phyloP scores from a whole-genome alignment of 1,140 invertebrate species.

The Archivesica marissinica region DNA sequence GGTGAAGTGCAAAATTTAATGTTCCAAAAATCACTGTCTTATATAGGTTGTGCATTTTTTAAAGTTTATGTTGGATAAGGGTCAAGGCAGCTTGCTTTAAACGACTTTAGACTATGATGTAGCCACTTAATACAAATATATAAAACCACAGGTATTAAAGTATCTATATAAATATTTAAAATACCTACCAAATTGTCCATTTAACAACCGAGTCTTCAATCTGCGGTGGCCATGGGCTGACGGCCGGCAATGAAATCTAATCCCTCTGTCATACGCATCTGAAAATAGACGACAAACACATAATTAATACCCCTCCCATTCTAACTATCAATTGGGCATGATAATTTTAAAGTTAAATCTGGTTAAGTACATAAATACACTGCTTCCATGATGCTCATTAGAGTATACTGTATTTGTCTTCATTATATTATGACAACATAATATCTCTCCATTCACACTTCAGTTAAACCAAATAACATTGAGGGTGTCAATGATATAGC shows the following conservation, averaged over 20 bases:
- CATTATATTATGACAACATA: conserved; percentile 41
- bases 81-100: too few species aligned
- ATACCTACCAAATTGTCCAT: conserved; percentile 8
- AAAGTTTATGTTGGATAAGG: too few species aligned
- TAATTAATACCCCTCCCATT: conserved; percentile 38
- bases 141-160: too few species aligned
- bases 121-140: too few species aligned
- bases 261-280: conserved; percentile 1
- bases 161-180: conserved; percentile 20
- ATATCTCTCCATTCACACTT: conserved; percentile 25
- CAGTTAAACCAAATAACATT: conserved; percentile 15
- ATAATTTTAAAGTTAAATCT: conserved; percentile 24
- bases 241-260: not conserved
- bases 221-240: conserved; percentile 24
- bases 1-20: too few species aligned
- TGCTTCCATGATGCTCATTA: conserved; percentile 5
- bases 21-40: too few species aligned
- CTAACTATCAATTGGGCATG: not conserved
- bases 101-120: too few species aligned
- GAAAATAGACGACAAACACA: conserved; percentile 26
- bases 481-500: not conserved
- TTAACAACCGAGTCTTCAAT: not conserved
- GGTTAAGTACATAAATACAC: conserved; percentile 7
- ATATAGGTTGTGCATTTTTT: too few species aligned
- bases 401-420: conserved; percentile 21